Evolutionary conservation across 2,113 vertebrate genomes (phyloP).

Genomic region (Syngnathus floridae): DNA sequence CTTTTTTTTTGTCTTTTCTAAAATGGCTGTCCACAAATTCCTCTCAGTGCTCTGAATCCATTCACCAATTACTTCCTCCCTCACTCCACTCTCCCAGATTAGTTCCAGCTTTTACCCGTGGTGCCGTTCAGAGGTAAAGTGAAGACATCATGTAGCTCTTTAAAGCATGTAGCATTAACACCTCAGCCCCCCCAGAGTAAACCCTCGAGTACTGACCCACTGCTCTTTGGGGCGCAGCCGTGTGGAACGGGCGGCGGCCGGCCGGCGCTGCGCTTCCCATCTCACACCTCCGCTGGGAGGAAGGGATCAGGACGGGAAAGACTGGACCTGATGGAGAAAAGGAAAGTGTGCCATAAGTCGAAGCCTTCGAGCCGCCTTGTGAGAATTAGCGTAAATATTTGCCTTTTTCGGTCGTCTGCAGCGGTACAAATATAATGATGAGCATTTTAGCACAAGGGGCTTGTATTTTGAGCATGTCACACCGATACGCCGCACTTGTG

Average conservation of each 20-base stretch:
- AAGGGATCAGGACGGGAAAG: slow-evolving; percentile 40
- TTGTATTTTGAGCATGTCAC: background rate
- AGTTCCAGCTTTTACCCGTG: slow-evolving; percentile 68
- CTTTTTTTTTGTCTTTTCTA: background rate
- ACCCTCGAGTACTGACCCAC: slow-evolving; percentile 61
- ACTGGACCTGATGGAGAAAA: slow-evolving; percentile 32
- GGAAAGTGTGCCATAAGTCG: slow-evolving; percentile 29
- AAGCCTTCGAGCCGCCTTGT: slow-evolving; percentile 52
- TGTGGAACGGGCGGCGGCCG: slow-evolving; percentile 12
- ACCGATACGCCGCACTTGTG: background rate
- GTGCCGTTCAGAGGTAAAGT: slow-evolving; percentile 62
- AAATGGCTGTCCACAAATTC: slow-evolving; percentile 14
- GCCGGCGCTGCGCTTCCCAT: slow-evolving; percentile 18
- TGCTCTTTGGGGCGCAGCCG: slow-evolving; percentile 49
- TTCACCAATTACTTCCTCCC: background rate
- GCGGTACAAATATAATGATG: background rate
- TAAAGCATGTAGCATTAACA: slow-evolving; percentile 71
- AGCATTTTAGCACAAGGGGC: background rate
- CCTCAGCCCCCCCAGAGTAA: slow-evolving; percentile 69
- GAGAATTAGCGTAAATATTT: slow-evolving; percentile 1
- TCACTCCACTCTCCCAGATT: slow-evolving; percentile 49
- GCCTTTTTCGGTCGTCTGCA: background rate
- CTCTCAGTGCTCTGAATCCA: slow-evolving; percentile 17
- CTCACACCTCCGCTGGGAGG: slow-evolving; percentile 34
- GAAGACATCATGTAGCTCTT: slow-evolving; percentile 72